Base-by-base conservation (phyloP, 2,888 invertebrate species). In the Apoda limacodes region DNA sequence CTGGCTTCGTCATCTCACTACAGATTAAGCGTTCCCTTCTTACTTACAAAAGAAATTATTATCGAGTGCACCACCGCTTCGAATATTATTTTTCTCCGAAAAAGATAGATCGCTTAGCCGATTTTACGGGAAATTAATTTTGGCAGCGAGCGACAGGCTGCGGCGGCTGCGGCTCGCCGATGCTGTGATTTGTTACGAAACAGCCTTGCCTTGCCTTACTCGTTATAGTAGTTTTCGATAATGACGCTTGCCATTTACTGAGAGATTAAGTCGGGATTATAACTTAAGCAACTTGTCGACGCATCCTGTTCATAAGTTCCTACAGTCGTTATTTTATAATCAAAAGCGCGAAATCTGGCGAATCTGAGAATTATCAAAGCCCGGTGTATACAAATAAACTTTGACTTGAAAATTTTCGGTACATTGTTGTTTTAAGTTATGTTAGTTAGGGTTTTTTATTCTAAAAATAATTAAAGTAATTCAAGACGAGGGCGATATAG, bases 71-170 rank as follows among this genome's bases (percentile, higher is more conserved):
- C n/a, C n/a, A n/a, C 47, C 46, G 55, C 52, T 41, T 36, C 42
- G 62, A 57, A 67, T 65, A 69, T 72, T 71, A 66, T 68, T 69
- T 70, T 72, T 74, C 70, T 66, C 52, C 48, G 67, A 69, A 74
- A 60, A 64, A 70, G 66, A 72, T 71, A 70, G 71, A 78, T 76
- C 67, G 67, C 57, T 70, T 61, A 60, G 61, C 62, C 67, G 70
- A 74, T 76, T 75, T 74, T 72, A 70, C 67, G 66, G 64, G 55
- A 69, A 74, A 75, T 75, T 75, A 74, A 75, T 75, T 75, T 71
- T 64, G 68, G 66, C 62, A 66, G 65, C 66, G 65, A 74, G 64
- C 69, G 71, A 72, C 71, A 67, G 59, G 63, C 61, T 53, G 55
- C 58, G 55, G 48, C 52, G 52, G 50, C 45, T 47, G 45, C 37